These are phyloP conservation scores for Acanthosoma haemorrhoidale DNA, from an alignment of 2,888 invertebrate species.

Conservation along the genomic window DNA sequence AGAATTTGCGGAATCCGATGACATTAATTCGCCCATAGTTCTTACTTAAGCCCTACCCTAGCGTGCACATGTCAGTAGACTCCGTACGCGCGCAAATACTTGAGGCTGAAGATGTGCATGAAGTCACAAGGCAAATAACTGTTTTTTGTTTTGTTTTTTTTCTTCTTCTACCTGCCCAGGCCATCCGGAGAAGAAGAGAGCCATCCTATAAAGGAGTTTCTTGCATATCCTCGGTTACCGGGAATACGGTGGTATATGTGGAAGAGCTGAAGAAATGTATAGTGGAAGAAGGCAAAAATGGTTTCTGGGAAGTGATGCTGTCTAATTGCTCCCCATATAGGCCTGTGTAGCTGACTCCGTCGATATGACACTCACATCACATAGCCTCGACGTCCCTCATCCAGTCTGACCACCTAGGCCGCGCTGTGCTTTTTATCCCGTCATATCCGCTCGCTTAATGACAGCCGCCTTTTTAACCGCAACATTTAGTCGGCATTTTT, in stretches of 20 bases:
- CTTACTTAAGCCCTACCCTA: too few species aligned
- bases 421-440: neutral
- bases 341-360: too few species aligned
- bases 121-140: neutral
- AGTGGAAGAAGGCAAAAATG: conserved; percentile 10
- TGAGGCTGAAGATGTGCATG: neutral
- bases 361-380: conserved; percentile 11
- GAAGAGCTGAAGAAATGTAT: neutral
- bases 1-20: too few species aligned
- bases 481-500: neutral
- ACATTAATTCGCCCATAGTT: too few species aligned
- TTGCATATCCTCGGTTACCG: conserved; percentile 10
- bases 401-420: neutral
- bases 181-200: neutral
- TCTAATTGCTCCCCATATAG: conserved; percentile 7
- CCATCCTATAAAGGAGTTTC: conserved; percentile 9
- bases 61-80: too few species aligned
- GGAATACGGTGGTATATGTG: neutral
- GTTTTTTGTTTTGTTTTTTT: too few species aligned
- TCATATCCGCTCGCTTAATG: neutral
- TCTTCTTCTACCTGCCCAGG: too few species aligned
- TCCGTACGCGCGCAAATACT: neutral
- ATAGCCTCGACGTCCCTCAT: neutral
- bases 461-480: neutral
- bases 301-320: conserved; percentile 10